These are phyloP conservation scores for Scaptomyza montana DNA, from an alignment of 1,140 invertebrate genomes.

Conservation along the genomic window DNA sequence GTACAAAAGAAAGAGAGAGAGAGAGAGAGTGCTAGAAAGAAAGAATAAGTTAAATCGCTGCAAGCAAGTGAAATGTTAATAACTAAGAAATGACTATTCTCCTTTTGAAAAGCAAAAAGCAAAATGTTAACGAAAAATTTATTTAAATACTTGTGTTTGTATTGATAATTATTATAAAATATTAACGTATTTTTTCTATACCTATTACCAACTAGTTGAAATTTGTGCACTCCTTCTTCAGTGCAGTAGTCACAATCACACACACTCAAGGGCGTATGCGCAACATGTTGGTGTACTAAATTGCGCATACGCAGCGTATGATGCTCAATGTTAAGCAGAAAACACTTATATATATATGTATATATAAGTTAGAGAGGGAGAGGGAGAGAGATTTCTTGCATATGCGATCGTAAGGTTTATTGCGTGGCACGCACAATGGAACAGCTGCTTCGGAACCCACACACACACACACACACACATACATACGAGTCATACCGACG, in stretches of 20 bases:
- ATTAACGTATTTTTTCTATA: no score
- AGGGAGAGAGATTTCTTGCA: slow-evolving; percentile 9
- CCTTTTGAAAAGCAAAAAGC: no score
- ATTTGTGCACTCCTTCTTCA: background rate
- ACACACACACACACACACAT: background rate
- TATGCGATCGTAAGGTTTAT: slow-evolving; percentile 33
- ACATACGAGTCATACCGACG: slow-evolving; percentile 37
- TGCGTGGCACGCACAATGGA: slow-evolving; percentile 44
- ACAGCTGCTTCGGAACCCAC: slow-evolving; percentile 31
- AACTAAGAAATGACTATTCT: no score
- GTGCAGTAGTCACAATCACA: background rate
- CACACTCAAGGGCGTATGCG: slow-evolving; percentile 42
- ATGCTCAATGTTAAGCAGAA: slow-evolving; percentile 7
- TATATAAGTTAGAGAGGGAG: background rate
- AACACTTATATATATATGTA: background rate
- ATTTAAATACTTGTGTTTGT: no score
- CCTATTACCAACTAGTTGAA: no score
- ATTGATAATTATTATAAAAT: no score
- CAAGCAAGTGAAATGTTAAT: no score
- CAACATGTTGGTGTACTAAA: slow-evolving; percentile 24
- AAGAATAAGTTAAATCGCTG: no score
- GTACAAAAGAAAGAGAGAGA: background rate
- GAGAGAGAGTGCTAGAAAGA: slow-evolving; percentile 5
- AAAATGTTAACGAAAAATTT: no score
- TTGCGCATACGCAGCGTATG: slow-evolving; percentile 57